Evolutionary conservation across 64 coral and sea anemone species (phyloP).

Genomic region (Astreopora myriophthalma): DNA sequence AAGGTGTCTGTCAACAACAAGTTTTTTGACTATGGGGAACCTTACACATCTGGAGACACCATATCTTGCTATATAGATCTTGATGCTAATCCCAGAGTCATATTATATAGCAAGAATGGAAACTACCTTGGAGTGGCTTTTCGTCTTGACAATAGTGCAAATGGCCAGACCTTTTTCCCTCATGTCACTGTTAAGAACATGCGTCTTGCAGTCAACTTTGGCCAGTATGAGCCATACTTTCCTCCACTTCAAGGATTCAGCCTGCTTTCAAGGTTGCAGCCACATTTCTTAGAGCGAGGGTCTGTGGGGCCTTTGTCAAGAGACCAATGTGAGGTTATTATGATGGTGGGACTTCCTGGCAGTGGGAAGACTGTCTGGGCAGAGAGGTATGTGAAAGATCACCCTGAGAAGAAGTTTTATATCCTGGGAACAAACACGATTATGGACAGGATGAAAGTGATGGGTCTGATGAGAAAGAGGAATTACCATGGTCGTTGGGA

Average conservation of each 20-base stretch:
- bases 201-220: conserved; percentile 81
- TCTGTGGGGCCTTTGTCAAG: conserved; percentile 52
- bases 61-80: conserved; percentile 82
- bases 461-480: conserved; percentile 73
- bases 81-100: conserved; percentile 54
- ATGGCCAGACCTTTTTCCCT: conserved; percentile 76
- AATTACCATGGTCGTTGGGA: conserved; percentile 97
- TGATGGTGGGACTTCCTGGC: conserved; percentile 93
- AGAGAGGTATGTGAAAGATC: conserved; percentile 69
- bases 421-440: conserved; percentile 87
- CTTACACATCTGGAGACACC: conserved; percentile 69
- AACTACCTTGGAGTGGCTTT: conserved; percentile 83
- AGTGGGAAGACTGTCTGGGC: conserved; percentile 87
- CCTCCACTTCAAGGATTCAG: conserved; percentile 64
- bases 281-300: conserved; percentile 31
- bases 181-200: conserved; percentile 95
- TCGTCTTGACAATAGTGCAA: conserved; percentile 64
- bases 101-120: conserved; percentile 91
- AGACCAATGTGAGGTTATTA: conserved; percentile 78
- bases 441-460: conserved; percentile 97
- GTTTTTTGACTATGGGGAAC: conserved; percentile 87
- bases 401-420: conserved; percentile 79
- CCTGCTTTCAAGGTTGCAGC: conserved; percentile 58
- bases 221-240: conserved; percentile 45
- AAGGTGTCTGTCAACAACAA: conserved; percentile 88